Percentiles rank a stretch among this genome's conserved stretches.
These are phyloP conservation scores for Habropoda laboriosa DNA, from an alignment of 1,140 invertebrate genomes.

Conservation along the genomic window DNA sequence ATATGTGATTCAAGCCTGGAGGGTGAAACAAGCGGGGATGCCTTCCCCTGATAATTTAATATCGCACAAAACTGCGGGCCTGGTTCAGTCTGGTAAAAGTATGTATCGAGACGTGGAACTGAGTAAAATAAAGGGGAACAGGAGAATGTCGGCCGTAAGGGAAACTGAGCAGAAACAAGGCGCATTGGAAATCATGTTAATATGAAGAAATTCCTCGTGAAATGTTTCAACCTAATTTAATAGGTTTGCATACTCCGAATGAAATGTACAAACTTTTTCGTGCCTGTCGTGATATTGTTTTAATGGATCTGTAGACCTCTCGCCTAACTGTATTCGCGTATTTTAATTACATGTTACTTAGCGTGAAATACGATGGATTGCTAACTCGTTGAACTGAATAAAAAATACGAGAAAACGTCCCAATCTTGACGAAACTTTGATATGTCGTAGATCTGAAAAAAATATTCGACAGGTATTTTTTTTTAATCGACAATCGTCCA, in stretches of 20 bases:
- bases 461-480: too few relatives aligned
- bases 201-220: slow-evolving; percentile 66
- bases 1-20: slow-evolving; percentile 73
- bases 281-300: not conserved
- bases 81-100: slow-evolving; percentile 67
- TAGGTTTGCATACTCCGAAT: slow-evolving; percentile 10
- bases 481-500: too few relatives aligned
- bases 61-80: slow-evolving; percentile 70
- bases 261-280: not conserved
- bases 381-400: too few relatives aligned
- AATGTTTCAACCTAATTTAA: slow-evolving; percentile 34
- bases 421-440: too few relatives aligned
- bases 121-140: slow-evolving; percentile 53
- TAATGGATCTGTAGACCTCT: not conserved
- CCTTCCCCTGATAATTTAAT: slow-evolving; percentile 76
- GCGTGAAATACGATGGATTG: too few relatives aligned
- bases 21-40: slow-evolving; percentile 56
- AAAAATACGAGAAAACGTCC: too few relatives aligned
- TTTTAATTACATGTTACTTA: too few relatives aligned
- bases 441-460: too few relatives aligned
- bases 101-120: slow-evolving; percentile 63
- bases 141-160: slow-evolving; percentile 42
- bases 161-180: slow-evolving; percentile 58
- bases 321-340: not conserved
- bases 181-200: slow-evolving; percentile 69